Base-by-base conservation (phyloP, 2,888 invertebrate species). In the Herminia tarsipennalis region DNA sequence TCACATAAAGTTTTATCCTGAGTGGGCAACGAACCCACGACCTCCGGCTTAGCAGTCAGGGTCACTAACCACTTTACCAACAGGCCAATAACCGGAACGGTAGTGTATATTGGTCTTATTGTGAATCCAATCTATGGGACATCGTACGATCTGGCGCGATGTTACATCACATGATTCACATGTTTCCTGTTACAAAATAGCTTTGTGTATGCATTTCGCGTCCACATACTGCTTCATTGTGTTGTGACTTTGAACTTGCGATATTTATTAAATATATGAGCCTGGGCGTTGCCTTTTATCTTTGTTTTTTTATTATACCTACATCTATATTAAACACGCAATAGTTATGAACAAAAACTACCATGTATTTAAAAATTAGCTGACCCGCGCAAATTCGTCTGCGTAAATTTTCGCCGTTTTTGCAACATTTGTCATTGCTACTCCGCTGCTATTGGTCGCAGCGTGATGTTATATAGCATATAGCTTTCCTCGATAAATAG, bases 61-160 rank as follows among this genome's bases (percentile, higher is more conserved):
- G n/a, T n/a, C n/a, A n/a, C n/a, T n/a, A n/a, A n/a, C n/a, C n/a
- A n/a, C n/a, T n/a, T n/a, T n/a, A n/a, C n/a, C n/a, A n/a, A n/a
- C n/a, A n/a, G n/a, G n/a, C n/a, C n/a, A n/a, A n/a, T n/a, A n/a
- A n/a, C n/a, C n/a, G n/a, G n/a, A n/a, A 25, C n/a, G 18, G 8
- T 17, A 27, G 40, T 41, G 21, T 10, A 14, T n/a, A 36, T 1
- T 35, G 24, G 0, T 17, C 17, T 3, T 17, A 22, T 16, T 1
- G 24, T 27, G n/a, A n/a, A n/a, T n/a, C n/a, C 21, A 29, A 24
- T 20, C 24, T 22, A 14, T 22, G 27, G 37, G 27, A 37, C 43
- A 38, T 65, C 56, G 44, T 64, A 55, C 63, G 77, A 76, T 70
- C 61, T 70, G 62, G 56, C 51, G 49, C 60, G 45, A 70, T 62